Evolutionary conservation across 2,113 vertebrate genomes (phyloP).

Genomic region (Cettia cetti): DNA sequence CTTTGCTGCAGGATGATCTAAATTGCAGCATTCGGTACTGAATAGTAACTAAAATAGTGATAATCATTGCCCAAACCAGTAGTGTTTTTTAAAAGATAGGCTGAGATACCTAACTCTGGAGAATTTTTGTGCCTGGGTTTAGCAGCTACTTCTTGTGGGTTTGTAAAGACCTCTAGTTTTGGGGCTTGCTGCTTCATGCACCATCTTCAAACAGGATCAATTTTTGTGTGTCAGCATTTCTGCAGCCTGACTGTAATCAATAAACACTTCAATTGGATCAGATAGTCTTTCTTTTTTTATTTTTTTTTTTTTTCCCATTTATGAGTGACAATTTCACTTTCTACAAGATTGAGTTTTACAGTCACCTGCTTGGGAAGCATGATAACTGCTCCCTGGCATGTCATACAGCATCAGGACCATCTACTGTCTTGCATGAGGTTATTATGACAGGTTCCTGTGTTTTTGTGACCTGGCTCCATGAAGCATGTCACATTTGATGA

Average conservation of each 20-base stretch:
- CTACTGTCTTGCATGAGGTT: not conserved
- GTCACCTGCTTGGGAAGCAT: not conserved
- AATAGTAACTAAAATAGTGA: not conserved
- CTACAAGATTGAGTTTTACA: not conserved
- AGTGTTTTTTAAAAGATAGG: not conserved
- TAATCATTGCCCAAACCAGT: not conserved
- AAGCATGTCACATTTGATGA: slow-evolving; percentile 63
- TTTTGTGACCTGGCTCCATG: slow-evolving; percentile 42
- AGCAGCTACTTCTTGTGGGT: not conserved
- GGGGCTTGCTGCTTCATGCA: not conserved
- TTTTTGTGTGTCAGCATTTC: not conserved
- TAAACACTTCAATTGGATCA: not conserved
- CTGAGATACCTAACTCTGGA: not conserved
- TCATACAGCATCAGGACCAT: not conserved
- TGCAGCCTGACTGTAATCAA: not conserved
- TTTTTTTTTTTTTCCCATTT: not conserved
- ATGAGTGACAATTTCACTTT: not conserved
- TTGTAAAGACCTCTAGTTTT: not conserved
- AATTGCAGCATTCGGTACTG: not conserved
- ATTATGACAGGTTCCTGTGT: slow-evolving; percentile 31
- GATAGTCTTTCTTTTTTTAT: not conserved
- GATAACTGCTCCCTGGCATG: not conserved
- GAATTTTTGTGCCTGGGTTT: not conserved
- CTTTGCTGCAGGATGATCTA: not conserved
- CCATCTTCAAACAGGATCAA: not conserved